Base-by-base conservation (phyloP, 2,113 vertebrate genomes). In the Lampris incognitus region DNA sequence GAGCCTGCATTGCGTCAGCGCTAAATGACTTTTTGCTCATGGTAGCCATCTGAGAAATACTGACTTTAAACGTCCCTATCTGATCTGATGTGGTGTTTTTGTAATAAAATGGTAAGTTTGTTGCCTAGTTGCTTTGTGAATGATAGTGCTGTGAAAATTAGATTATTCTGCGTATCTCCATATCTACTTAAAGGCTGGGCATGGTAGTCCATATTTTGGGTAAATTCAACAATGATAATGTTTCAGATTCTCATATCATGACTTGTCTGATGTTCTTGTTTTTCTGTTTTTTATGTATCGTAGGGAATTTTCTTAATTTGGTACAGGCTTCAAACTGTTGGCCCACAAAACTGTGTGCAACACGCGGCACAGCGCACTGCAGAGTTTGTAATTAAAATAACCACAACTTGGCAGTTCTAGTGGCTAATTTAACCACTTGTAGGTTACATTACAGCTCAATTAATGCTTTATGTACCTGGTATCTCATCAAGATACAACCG, bases 381-480 rank as follows among this genome's bases (percentile, higher is more conserved):
- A 61, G 4, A 7, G 7, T 76, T 75, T 66, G 9, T 57, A 44
- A 56, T 44, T 64, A 10, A 3, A 38, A 9, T 71, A 63, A 51
- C 69, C 52, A 50, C 8, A 55, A 58, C 39, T 50, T 24, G 61
- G 50, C 48, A 74, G 9, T 40, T 13, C 37, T 42, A 24, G 11
- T 44, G 41, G 46, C 24, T 62, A 58, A 62, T 79, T 44, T 62
- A 56, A 59, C 58, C 62, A 44, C 41, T 61, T 60, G 54, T 38
- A 67, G 40, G 60, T 56, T 57, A 66, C 65, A 42, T 8, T 38
- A 59, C 49, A 66, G 64, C 44, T 51, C 60, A 55, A 61, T 66
- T 51, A 51, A 66, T 72, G 63, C 73, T 63, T 78, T 51, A 54
- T 70, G 59, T 59, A 46, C 54, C 66, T 54, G 50, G 36, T 62